A percentile compares a stretch with the other conserved stretches of the same genome.
Conservation (phyloP, 2,888 invertebrate genomes). For the Mimas tiliae region DNA sequence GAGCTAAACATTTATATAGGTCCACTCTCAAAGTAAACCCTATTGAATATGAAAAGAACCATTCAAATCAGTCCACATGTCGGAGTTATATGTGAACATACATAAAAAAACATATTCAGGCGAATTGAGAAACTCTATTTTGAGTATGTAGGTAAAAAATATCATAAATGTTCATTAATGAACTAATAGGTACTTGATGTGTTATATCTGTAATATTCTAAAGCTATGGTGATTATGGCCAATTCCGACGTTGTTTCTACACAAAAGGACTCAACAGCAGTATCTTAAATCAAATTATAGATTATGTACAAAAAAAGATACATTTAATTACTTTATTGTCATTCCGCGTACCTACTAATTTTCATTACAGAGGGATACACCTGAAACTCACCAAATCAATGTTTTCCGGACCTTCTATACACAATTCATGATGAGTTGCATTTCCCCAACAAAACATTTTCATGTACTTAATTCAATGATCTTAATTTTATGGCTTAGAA, state of each 20-base stretch:
- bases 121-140: too few relatives aligned
- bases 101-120: too few relatives aligned
- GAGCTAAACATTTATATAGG: too few relatives aligned
- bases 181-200: background rate
- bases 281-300: background rate
- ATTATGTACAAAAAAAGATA: background rate
- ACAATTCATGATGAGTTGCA: conserved; percentile 79
- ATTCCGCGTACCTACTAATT: background rate
- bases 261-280: background rate
- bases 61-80: too few relatives aligned
- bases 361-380: background rate
- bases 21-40: too few relatives aligned
- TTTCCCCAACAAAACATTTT: conserved; percentile 84
- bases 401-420: conserved; percentile 66
- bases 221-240: background rate
- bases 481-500: conserved; percentile 37
- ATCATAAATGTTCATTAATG: background rate
- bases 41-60: too few relatives aligned
- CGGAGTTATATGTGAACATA: too few relatives aligned
- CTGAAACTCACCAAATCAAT: conserved; percentile 68
- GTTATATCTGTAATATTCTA: background rate
- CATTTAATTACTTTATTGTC: conserved; percentile 8
- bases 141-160: background rate
- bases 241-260: background rate
- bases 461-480: conserved; percentile 36